Base-by-base conservation (phyloP, 2,113 vertebrate species). In the Upupa epops region DNA sequence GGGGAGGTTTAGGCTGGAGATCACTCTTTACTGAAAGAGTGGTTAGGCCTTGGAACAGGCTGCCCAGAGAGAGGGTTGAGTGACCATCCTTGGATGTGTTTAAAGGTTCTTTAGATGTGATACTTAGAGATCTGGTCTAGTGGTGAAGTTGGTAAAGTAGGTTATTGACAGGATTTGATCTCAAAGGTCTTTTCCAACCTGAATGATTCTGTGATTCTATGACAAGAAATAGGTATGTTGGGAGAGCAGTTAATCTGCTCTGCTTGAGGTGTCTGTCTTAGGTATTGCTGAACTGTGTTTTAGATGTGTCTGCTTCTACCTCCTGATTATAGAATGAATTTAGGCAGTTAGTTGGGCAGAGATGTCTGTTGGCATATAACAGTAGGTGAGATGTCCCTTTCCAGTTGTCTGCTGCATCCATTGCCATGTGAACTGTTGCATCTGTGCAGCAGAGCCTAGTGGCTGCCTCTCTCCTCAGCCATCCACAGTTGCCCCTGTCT, bases 391-490 rank as follows among this genome's bases (percentile, higher is more conserved):
- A 26, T 13, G n/a, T 55, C 21, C 60, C n/a, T 29, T 25, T 49
- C 16, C 17, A n/a, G 55, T 6, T 3, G 0, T 16, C 18, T 2
- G 1, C 42, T 54, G 11, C 34, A 16, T 21, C 46, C 82, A 40
- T 65, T 72, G 36, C 54, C 36, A 40, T 3, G 4, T 17, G 45
- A 6, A 15, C n/a, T 55, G 13, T 46, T 25, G 21, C 13, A 63
- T 48, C 19, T 37, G 15, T 42, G 61, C 60, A 72, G 26, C 3
- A 61, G 87, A 60, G 5, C 75, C 45, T 18, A 0, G 0, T 18
- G 46, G 31, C 31, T 78, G 61, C 29, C 17, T 66, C 32, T 87
- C 36, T 28, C 73, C 6, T 9, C 34, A 68, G 29, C 5, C 42
- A 32, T 29, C 37, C 65, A 20, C 25, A 14, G 7, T 63, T 5